A percentile compares a stretch with the other conserved stretches of the same genome.
Conservation (phyloP, 2,888 invertebrate genomes). For the Tenthredo amoena region DNA sequence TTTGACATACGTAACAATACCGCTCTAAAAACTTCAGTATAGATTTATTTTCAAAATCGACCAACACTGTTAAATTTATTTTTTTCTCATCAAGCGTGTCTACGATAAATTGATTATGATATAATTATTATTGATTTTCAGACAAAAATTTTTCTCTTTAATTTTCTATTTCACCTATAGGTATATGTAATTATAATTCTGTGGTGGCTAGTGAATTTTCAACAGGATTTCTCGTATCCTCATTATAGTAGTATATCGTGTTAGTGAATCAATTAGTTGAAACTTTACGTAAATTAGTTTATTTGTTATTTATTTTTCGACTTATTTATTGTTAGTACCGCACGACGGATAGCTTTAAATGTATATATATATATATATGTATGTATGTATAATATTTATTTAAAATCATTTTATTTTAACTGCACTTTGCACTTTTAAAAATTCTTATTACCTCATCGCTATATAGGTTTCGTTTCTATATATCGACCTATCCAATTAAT, state of each 20-base stretch:
- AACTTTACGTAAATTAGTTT: not conserved
- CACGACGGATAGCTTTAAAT: not conserved
- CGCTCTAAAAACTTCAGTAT: not conserved
- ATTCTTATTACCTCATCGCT: not conserved
- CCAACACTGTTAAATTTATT: conserved; percentile 6
- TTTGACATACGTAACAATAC: not conserved
- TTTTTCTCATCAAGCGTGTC: not conserved
- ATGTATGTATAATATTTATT: not conserved
- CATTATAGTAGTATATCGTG: not conserved
- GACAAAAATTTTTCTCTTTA: not conserved
- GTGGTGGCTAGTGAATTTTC: not conserved
- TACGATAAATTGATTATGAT: not conserved
- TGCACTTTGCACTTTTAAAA: not conserved
- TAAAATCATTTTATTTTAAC: not conserved
- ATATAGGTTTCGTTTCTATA: not conserved
- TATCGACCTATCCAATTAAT: not conserved
- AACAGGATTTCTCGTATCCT: not conserved
- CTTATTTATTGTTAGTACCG: not conserved
- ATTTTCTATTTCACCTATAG: not conserved
- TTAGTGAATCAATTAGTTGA: not conserved
- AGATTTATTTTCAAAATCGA: not conserved
- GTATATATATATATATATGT: not conserved
- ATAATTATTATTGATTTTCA: not conserved
- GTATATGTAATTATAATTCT: not conserved
- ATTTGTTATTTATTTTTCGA: not conserved